Percentiles rank a stretch among this genome's conserved stretches.
Evolutionary conservation across 2,797 vertebrate genomes (phyloP).

Genomic region (Megaceryle alcyon): DNA sequence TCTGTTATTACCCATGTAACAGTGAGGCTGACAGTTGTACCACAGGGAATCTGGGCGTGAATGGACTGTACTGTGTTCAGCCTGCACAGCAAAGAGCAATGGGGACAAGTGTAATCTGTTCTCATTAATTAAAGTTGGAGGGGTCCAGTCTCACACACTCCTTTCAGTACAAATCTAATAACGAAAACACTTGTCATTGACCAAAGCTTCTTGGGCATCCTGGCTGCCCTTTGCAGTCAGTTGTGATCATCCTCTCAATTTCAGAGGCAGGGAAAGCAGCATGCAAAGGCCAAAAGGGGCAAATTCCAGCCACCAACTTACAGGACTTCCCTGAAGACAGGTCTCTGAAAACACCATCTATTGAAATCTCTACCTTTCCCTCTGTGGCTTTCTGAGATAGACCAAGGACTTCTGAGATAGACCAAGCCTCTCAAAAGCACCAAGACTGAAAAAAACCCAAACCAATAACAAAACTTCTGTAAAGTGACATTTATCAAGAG

Average conservation of each 20-base stretch:
- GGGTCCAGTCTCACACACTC: background rate
- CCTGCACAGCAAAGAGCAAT: background rate
- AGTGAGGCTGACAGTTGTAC: rapidly evolving
- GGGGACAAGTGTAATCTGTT: background rate
- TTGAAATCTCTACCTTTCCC: background rate
- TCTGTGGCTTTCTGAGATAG: background rate
- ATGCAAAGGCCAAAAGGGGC: background rate
- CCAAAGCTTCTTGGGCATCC: background rate
- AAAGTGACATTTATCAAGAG: background rate
- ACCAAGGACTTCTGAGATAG: background rate
- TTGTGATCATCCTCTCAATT: background rate
- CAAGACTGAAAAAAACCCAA: background rate
- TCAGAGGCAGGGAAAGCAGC: background rate
- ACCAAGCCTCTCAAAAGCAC: background rate
- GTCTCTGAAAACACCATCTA: background rate
- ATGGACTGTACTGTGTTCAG: background rate
- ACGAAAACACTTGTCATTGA: background rate
- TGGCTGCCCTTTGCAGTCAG: background rate
- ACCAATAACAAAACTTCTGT: background rate
- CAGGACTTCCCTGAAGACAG: background rate
- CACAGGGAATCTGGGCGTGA: background rate
- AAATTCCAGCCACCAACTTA: background rate
- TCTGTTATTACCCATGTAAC: background rate
- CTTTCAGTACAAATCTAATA: background rate
- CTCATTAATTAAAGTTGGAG: background rate